Conservation (phyloP, 2,888 invertebrate species). For the Syrista parreyssii region DNA sequence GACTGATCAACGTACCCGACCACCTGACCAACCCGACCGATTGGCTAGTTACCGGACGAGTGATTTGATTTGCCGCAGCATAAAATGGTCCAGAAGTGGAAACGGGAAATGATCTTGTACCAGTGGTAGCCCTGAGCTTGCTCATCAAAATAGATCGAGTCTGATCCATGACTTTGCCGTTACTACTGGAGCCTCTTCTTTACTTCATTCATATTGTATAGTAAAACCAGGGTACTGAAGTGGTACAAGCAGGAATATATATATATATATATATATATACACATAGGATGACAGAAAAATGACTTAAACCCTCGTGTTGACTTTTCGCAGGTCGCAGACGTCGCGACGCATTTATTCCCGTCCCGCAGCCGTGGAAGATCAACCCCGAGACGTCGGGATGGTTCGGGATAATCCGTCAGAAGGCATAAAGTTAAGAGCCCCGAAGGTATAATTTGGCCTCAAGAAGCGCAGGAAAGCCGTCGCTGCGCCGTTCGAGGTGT, state of each 20-base stretch:
- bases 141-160: not conserved
- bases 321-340: not conserved
- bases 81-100: constrained; percentile 22
- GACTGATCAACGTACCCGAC: constrained; percentile 17
- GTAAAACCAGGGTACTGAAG: not conserved
- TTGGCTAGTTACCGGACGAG: constrained; percentile 26
- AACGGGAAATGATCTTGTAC: not conserved
- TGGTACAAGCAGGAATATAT: not conserved
- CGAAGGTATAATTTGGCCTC: constrained; percentile 44
- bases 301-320: not conserved
- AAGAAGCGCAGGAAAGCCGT: constrained; percentile 36
- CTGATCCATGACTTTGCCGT: not conserved
- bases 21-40: constrained; percentile 21
- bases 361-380: not conserved
- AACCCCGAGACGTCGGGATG: no score
- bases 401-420: constrained; percentile 3
- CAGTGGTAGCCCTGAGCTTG: not conserved
- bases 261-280: no score
- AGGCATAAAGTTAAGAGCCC: constrained; percentile 32
- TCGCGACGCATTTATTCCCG: not conserved
- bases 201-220: not conserved
- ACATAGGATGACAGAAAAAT: not conserved
- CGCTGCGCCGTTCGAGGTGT: constrained; percentile 31
- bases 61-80: constrained; percentile 27
- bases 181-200: not conserved